Evolutionary conservation across 1,140 invertebrate species (phyloP), one percentile per base, ranked within the genome.

Genomic region (Zaprionus ornatus): DNA sequence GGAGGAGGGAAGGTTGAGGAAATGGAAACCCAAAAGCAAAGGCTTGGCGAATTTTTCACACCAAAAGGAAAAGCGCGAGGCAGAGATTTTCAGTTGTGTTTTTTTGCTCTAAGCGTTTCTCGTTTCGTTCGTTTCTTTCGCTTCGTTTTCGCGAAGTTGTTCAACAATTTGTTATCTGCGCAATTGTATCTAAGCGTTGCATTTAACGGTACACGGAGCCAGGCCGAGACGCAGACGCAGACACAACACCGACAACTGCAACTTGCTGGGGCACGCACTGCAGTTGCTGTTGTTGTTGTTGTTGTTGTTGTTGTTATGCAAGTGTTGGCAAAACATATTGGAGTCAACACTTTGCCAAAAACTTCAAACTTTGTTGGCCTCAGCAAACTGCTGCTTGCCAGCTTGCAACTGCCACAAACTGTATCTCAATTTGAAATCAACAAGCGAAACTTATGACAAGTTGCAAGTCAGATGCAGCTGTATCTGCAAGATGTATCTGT

Each of bases 91-190:
- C 50, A 13, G 50, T 73, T 81, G 56, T 13, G 50, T 73, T 77
- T 32, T 10, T 32, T 77, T 52, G 59, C 52, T 72, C 45, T 73
- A 60, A 64, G 54, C 62, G 50, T 74, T 75, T 62, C 45, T 6
- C 45, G 17, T 13, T 23, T 23, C 45, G 29, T 32, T 21, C 19
- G 45, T 50, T 23, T 50, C 45, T 50, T 13, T 29, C 15, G 17
- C 54, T 62, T 29, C 15, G 13, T 42, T 59, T 66, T 82, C 77
- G 67, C 55, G 29, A 54, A 64, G 74, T 85, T 85, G 78, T 86
- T 79, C 82, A 85, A 79, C 82, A 79, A 86, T 86, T 86, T 86
- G 82, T 86, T 86, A 86, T 86, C 82, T 82, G 42, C 35, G 75
- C 71, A 86, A 59, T 85, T 82, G 82, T 82, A 85, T 82, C 82